Percentiles rank a stretch among this genome's conserved stretches.
These are phyloP conservation scores for Helarctos malayanus DNA, from an alignment of 2,797 vertebrate species.

Conservation along the genomic window DNA sequence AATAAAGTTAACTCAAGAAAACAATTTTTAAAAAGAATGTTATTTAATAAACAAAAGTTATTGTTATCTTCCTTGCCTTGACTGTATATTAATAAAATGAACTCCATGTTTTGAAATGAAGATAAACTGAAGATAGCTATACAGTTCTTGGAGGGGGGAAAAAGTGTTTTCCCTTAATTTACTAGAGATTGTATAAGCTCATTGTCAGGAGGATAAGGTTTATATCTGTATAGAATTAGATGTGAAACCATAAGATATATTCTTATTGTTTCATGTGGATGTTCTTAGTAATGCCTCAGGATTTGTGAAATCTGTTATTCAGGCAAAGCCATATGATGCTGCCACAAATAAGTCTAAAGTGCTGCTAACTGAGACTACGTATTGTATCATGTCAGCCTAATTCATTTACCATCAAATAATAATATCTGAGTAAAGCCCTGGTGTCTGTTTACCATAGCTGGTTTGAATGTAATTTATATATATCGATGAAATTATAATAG, in stretches of 20 bases:
- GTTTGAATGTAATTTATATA: slow-evolving; percentile 18
- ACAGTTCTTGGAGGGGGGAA: neutral
- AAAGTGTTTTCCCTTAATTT: neutral
- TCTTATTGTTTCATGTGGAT: neutral
- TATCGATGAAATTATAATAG: neutral
- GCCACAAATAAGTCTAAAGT: neutral
- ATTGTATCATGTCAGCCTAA: neutral
- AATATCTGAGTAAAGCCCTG: neutral
- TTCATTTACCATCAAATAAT: slow-evolving; percentile 44
- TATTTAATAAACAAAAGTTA: slow-evolving; percentile 24
- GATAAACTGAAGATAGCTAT: neutral
- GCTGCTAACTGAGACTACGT: neutral
- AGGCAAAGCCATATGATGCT: neutral
- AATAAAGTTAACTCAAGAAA: slow-evolving; percentile 6
- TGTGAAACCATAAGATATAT: neutral
- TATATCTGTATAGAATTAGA: neutral
- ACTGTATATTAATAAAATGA: neutral
- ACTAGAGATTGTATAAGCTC: neutral
- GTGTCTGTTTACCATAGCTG: slow-evolving; percentile 38
- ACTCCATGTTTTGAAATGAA: neutral
- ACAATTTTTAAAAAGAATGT: neutral
- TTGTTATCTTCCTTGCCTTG: neutral
- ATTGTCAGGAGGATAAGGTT: neutral
- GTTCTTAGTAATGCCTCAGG: slow-evolving; percentile 6
- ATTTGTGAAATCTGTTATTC: neutral